phyloP scores from a whole-genome alignment of 2,888 invertebrate species.

The Yponomeuta evonymella region DNA sequence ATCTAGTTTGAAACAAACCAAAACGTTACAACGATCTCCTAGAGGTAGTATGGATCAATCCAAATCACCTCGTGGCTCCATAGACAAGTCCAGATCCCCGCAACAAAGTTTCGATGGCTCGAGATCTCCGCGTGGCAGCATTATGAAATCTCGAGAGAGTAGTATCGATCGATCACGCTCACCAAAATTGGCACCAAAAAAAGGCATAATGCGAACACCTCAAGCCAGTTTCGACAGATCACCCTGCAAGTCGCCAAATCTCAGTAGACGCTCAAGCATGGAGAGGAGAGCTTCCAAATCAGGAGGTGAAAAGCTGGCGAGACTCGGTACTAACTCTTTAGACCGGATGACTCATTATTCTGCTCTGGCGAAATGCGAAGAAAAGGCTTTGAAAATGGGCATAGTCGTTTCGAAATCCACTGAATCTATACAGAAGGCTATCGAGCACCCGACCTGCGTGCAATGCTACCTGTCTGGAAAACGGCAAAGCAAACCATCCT shows the following conservation, averaged over 20 bases:
- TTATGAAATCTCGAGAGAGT: constrained; percentile 67
- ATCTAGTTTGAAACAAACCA: constrained; percentile 62
- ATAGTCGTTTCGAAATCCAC: constrained; percentile 76
- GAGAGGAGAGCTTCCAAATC: constrained; percentile 45
- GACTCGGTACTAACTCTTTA: constrained; percentile 66
- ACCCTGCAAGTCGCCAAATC: constrained; percentile 63
- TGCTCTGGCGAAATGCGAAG: constrained; percentile 67
- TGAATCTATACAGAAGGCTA: constrained; percentile 71
- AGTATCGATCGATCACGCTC: constrained; percentile 63
- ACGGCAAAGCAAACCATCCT: constrained; percentile 75
- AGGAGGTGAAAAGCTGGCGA: constrained; percentile 59
- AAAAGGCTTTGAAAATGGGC: constrained; percentile 70
- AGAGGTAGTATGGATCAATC: constrained; percentile 72
- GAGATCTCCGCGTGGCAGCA: constrained; percentile 65
- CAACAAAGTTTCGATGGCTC: constrained; percentile 71
- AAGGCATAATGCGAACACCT: constrained; percentile 71
- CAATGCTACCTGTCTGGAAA: constrained; percentile 83
- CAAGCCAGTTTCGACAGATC: constrained; percentile 70
- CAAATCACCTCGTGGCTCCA: constrained; percentile 73
- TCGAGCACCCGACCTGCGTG: constrained; percentile 83
- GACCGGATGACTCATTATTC: constrained; percentile 70
- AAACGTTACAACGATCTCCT: constrained; percentile 65
- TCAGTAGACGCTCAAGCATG: constrained; percentile 49
- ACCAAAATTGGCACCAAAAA: constrained; percentile 68
- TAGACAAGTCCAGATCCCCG: constrained; percentile 75